Percentiles rank a stretch among this genome's conserved stretches.
Conservation (phyloP, 2,888 invertebrate species). For the Hirtodrosophila alboralis region DNA sequence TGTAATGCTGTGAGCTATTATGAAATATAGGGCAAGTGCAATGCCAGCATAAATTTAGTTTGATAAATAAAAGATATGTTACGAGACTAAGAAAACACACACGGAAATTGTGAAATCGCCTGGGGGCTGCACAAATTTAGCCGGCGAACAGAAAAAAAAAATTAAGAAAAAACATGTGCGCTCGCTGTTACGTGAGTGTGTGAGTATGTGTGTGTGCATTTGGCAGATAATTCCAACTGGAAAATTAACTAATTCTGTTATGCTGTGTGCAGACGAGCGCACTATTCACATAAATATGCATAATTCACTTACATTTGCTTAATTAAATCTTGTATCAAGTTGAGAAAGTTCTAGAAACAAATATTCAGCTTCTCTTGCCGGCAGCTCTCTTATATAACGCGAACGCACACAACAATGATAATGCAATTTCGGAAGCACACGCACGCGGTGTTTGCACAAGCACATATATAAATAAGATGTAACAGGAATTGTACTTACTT, state of each 20-base stretch:
- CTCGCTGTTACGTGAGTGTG: slow-evolving; percentile 44
- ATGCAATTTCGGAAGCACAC: slow-evolving; percentile 23
- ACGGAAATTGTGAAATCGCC: slow-evolving; percentile 22
- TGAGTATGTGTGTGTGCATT: slow-evolving; percentile 3
- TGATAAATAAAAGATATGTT: background rate
- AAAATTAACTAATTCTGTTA: slow-evolving; percentile 6
- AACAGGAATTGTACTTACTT: slow-evolving; percentile 40
- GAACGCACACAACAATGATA: slow-evolving; percentile 32
- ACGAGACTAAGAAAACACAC: slow-evolving; percentile 5
- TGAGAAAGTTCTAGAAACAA: slow-evolving; percentile 63
- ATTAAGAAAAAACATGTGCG: slow-evolving; percentile 51
- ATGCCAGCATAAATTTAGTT: background rate
- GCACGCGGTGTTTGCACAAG: slow-evolving; percentile 6
- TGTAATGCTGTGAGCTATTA: slow-evolving; percentile 37
- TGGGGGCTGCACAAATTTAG: slow-evolving; percentile 5
- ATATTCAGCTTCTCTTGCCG: slow-evolving; percentile 51
- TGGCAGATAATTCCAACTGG: slow-evolving; percentile 15
- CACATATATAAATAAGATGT: background rate
- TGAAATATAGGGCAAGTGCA: slow-evolving; percentile 34
- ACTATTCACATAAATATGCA: background rate
- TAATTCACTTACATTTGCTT: slow-evolving; percentile 21
- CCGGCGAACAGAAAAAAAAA: slow-evolving; percentile 20
- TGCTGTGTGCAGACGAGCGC: background rate
- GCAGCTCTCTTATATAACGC: slow-evolving; percentile 63
- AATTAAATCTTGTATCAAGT: slow-evolving; percentile 17